Percentiles rank a stretch among this genome's conserved stretches.
These are phyloP conservation scores for Limonius californicus DNA, from an alignment of 1,140 invertebrate genomes.

Conservation along the genomic window DNA sequence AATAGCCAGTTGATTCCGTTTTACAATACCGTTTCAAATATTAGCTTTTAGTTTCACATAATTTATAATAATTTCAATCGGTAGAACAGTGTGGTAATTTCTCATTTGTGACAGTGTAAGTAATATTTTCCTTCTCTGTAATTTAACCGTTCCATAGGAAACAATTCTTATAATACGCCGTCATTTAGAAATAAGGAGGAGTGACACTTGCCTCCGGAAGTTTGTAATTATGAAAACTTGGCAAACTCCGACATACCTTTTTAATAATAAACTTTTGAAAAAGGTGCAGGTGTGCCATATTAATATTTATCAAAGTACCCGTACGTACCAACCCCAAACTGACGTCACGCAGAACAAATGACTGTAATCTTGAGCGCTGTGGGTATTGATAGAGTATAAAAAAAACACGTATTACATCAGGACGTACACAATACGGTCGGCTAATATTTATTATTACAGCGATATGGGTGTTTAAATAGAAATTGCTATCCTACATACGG, in stretches of 20 bases:
- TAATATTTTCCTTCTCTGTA: no score
- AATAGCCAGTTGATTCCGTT: no score
- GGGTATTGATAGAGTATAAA: not conserved
- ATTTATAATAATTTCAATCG: no score
- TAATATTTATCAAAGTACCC: constrained; percentile 9
- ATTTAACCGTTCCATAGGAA: no score
- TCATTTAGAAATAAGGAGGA: not conserved
- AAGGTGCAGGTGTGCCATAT: not conserved
- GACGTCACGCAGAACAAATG: not conserved
- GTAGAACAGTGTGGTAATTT: no score
- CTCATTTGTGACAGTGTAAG: no score
- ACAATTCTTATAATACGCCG: no score
- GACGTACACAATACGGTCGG: not conserved
- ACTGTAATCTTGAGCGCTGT: not conserved
- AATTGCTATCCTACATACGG: not conserved
- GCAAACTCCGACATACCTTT: not conserved
- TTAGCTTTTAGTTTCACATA: no score
- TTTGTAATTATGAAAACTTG: constrained; percentile 6
- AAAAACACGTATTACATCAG: not conserved
- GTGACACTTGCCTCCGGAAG: not conserved
- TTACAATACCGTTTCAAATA: no score
- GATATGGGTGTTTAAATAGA: not conserved
- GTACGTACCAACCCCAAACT: not conserved
- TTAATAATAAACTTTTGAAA: constrained; percentile 8
- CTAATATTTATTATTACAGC: not conserved